Conservation (phyloP, 2,888 invertebrate genomes). For the Luffia ferchaultella region DNA sequence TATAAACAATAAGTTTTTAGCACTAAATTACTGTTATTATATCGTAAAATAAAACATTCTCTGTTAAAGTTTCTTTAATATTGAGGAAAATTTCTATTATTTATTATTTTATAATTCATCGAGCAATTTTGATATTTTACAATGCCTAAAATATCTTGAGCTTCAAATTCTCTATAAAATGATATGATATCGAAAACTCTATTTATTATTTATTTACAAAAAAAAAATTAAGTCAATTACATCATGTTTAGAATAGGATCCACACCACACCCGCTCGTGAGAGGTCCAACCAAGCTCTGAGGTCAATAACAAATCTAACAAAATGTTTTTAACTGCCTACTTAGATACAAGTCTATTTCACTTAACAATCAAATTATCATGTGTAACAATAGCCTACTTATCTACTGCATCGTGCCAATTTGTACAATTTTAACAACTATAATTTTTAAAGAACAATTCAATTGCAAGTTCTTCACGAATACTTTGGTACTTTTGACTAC, state of each 20-base stretch:
- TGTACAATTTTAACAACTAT: slow-evolving; percentile 16
- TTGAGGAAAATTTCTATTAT: background rate
- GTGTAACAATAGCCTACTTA: slow-evolving; percentile 1
- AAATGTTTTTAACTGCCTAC: slow-evolving; percentile 15
- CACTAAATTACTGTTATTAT: too few relatives aligned
- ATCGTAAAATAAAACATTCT: too few relatives aligned
- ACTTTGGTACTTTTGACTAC: slow-evolving; percentile 13
- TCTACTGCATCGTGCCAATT: slow-evolving; percentile 8
- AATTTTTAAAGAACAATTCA: slow-evolving; percentile 11
- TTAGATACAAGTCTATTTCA: slow-evolving; percentile 12
- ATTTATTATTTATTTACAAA: background rate
- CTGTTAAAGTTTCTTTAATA: too few relatives aligned
- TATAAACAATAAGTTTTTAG: too few relatives aligned
- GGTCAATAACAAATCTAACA: slow-evolving; percentile 12
- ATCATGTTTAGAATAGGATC: too few relatives aligned
- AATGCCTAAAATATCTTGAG: background rate
- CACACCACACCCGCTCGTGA: too few relatives aligned
- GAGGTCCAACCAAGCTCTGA: too few relatives aligned
- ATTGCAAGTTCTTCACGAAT: slow-evolving; percentile 9
- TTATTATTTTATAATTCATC: background rate
- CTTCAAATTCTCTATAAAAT: background rate
- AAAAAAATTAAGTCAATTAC: background rate
- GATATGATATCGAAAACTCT: background rate
- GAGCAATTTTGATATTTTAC: background rate
- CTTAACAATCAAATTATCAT: slow-evolving; percentile 7